Conservation (phyloP, 2,888 invertebrate genomes). For the Cryptophagus acutangulus region DNA sequence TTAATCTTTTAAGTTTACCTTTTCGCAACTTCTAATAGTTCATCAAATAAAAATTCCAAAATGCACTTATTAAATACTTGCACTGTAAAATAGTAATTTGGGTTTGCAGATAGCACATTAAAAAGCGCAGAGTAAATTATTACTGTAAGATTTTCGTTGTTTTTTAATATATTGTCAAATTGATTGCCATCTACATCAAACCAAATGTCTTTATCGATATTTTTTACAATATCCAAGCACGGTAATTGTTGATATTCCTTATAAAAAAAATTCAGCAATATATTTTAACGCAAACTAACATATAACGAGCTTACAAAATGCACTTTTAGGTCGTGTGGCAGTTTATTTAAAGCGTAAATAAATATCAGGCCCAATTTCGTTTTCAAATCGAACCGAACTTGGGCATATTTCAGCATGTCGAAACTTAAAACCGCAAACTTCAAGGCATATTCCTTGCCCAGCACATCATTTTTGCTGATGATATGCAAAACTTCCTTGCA, state of each 20-base stretch:
- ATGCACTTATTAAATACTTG: conserved; percentile 30
- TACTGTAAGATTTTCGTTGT: conserved; percentile 26
- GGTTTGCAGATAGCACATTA: conserved; percentile 25
- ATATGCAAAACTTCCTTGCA: conserved; percentile 1
- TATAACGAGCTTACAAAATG: conserved; percentile 27
- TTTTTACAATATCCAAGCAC: conserved; percentile 26
- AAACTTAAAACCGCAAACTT: conserved; percentile 30
- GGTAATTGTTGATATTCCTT: conserved; percentile 28
- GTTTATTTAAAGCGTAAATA: conserved; percentile 49
- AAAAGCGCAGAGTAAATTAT: conserved; percentile 32
- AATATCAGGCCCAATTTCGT: conserved; percentile 58
- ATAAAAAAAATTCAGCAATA: conserved; percentile 14
- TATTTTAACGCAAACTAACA: conserved; percentile 4
- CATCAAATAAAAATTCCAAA: conserved; percentile 35
- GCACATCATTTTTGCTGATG: conserved; percentile 16
- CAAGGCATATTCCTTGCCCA: conserved; percentile 23
- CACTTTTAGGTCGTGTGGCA: conserved; percentile 28
- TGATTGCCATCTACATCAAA: conserved; percentile 20
- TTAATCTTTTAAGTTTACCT: conserved; percentile 30
- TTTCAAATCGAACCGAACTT: conserved; percentile 62
- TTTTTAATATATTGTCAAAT: conserved; percentile 21
- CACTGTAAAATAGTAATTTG: too few relatives aligned
- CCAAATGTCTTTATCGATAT: conserved; percentile 21
- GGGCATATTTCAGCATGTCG: conserved; percentile 42
- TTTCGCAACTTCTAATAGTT: conserved; percentile 37